phyloP scores from a whole-genome alignment of 2,888 invertebrate genomes.

The Cheilosia vulpina region DNA sequence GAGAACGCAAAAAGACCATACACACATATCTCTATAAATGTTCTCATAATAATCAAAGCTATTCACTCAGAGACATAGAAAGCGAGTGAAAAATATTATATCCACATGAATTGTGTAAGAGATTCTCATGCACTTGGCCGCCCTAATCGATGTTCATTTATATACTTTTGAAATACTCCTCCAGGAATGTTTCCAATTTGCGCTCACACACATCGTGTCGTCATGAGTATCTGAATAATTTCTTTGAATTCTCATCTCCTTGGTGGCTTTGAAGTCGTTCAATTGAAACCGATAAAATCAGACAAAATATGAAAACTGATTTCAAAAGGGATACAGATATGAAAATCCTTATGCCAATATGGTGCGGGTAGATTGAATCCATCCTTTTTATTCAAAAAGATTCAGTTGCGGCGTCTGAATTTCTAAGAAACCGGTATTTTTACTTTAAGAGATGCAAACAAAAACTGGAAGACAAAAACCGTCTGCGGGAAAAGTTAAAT shows the following conservation, averaged over 20 bases:
- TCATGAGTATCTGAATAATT: background rate
- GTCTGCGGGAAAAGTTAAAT: slow-evolving; percentile 49
- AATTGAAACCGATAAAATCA: slow-evolving; percentile 17
- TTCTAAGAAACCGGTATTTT: background rate
- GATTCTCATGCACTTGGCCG: slow-evolving; percentile 61
- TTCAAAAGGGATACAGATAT: background rate
- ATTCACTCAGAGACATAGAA: background rate
- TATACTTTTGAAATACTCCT: slow-evolving; percentile 59
- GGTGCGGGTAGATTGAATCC: slow-evolving; percentile 31
- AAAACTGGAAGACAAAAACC: background rate
- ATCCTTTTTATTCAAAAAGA: slow-evolving; percentile 14
- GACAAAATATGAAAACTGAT: too few species aligned
- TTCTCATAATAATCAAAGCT: background rate
- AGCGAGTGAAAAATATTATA: slow-evolving; percentile 33
- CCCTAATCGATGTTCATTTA: slow-evolving; percentile 65
- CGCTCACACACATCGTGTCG: background rate
- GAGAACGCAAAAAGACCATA: background rate
- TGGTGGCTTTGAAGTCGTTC: slow-evolving; percentile 15
- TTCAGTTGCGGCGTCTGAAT: background rate
- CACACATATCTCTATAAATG: background rate
- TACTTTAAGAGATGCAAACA: background rate
- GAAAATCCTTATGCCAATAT: slow-evolving; percentile 51
- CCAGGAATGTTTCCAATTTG: slow-evolving; percentile 34
- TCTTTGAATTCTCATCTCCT: slow-evolving; percentile 4
- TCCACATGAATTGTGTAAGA: slow-evolving; percentile 56